Base-by-base conservation (phyloP, 2,113 vertebrate genomes). In the Tympanuchus pallidicinctus region DNA sequence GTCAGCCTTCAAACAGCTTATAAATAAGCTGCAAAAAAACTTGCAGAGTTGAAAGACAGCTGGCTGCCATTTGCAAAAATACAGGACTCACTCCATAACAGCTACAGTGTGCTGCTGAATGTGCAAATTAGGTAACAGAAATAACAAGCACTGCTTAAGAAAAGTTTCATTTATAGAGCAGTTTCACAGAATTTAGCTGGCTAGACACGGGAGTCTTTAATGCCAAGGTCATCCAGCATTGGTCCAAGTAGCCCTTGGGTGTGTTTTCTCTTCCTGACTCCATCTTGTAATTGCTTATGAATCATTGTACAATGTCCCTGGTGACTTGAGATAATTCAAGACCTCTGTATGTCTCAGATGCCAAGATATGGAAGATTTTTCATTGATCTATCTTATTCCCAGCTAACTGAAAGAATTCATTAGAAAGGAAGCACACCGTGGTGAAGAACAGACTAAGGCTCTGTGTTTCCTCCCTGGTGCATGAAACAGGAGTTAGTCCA, bases 31-130 rank as follows among this genome's bases (percentile, higher is more conserved):
- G 86, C 43, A 89, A 82, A 92, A 82, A 94, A 91, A 92, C 89
- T 56, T 80, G 76, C 73, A 34, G 79, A 91, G 94, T 82, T 96
- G 92, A 96, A 94, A 93, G 94, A 87, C 97, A 95, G 93, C 94
- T 96, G 94, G 93, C 92, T 95, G 93, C 91, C 95, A 96, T 97
- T 97, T 89, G 88, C 70, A 91, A 79, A 59, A 94, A 86, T 93
- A 93, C 12, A 10, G 66, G 79, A 74, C 82, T 21, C 45, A 18
- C 65, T 95, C 81, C 64, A 67, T 96, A 94, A 91, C 83, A 95
- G 91, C 72, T 76, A 93, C 52, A 86, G 43, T 72, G 80, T 95
- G 80, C 52, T 66, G 87, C 76, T 90, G 65, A 96, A 86, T 88
- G 78, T 91, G 85, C 87, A 92, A 92, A 96, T 85, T 94, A 93